Evolutionary conservation across 2,888 invertebrate species (phyloP).

Genomic region (Physocephala rufipes): DNA sequence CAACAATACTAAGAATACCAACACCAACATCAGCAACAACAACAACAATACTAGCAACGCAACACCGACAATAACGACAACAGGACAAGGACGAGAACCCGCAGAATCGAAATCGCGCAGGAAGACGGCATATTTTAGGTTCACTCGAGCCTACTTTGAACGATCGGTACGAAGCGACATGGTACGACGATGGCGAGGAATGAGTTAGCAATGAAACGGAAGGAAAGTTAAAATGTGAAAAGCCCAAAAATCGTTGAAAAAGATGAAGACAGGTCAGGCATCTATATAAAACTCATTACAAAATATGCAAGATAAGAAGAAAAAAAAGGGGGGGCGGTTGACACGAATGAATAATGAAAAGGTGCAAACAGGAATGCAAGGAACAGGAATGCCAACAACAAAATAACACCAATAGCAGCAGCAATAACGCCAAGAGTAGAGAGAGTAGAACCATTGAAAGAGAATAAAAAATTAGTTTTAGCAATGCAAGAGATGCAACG

Average conservation of each 20-base stretch:
- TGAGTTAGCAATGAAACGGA: not conserved
- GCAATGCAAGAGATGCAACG: too few relatives aligned
- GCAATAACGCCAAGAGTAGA: not conserved
- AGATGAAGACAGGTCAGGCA: not conserved
- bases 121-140: not conserved
- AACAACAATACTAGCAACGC: too few relatives aligned
- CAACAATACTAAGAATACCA: too few relatives aligned
- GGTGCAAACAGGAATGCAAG: slow-evolving; percentile 1
- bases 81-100: too few relatives aligned
- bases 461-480: slow-evolving; percentile 2
- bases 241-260: too few relatives aligned
- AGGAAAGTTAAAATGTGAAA: too few relatives aligned
- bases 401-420: not conserved
- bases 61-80: too few relatives aligned
- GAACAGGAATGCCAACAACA: not conserved
- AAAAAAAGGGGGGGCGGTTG: not conserved
- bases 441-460: not conserved
- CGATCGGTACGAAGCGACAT: too few relatives aligned
- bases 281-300: not conserved
- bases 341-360: not conserved
- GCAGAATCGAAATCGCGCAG: not conserved
- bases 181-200: not conserved
- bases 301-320: too few relatives aligned
- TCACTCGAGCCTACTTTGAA: not conserved
- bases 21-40: not conserved